Base-by-base conservation (phyloP, 2,113 vertebrate species). In the Stigmatopora nigra region DNA sequence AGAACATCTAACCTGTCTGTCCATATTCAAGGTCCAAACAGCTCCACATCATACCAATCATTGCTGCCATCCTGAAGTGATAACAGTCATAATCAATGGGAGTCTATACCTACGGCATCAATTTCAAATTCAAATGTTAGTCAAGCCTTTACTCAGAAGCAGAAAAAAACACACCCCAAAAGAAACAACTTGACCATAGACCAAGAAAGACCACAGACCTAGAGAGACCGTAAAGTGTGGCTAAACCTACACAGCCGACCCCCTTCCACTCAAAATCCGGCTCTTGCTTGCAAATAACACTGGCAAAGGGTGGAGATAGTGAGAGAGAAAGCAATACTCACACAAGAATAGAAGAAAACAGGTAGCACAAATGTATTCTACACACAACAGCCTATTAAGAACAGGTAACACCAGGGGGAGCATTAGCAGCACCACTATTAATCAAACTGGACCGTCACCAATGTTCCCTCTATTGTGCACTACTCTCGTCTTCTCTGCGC, bases 11-110 rank as follows among this genome's bases (percentile, higher is more conserved):
- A 89, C 88, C 88, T 89, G 83, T 81, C 87, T 88, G 85, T 89
- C 85, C 86, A 89, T 83, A 87, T 87, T 89, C 86, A 87, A 82
- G 85, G 86, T 86, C 88, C 88, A 87, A 89, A 87, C 84, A 89
- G 88, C 85, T 89, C 88, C 86, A 89, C 86, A 78, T 89, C 88
- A 89, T 77, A 86, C 87, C 86, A 89, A 71, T 88, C 88, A 89
- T 82, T 84, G 86, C 61, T 84, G 86, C 82, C 83, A 87, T 83
- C 86, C 88, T 89, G 84, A 85, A 87, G 86, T 60, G 84, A 89
- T 87, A 88, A 89, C 82, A 70, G 70, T 78, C 71, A 86, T 69
- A 88, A 88, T 89, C 77, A 89, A 86, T 86, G 72, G 55, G 62
- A 83, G 72, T 62, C 85, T 81, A 82, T 63, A 13, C 61, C 83